These are phyloP conservation scores for Cryptocheilus praepositus DNA, from an alignment of 2,888 invertebrate species.

Conservation along the genomic window DNA sequence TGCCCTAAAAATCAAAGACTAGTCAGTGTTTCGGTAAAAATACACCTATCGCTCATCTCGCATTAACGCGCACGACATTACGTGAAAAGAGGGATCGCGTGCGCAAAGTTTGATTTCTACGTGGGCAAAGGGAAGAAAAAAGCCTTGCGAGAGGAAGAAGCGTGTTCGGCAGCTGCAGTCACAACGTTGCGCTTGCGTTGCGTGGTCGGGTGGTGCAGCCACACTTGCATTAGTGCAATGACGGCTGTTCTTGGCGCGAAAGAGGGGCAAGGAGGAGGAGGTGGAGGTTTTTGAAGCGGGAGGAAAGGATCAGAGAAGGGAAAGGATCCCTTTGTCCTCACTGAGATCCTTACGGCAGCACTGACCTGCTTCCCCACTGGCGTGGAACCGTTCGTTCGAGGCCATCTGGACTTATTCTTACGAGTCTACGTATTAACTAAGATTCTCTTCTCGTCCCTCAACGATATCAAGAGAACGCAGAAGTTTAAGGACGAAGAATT, in stretches of 20 bases:
- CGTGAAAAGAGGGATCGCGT: slow-evolving; percentile 13
- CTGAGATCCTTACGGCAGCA: slow-evolving; percentile 57
- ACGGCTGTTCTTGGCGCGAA: slow-evolving; percentile 35
- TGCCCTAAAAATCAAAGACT: too few species aligned
- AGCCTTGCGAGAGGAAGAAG: slow-evolving; percentile 16
- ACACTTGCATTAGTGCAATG: slow-evolving; percentile 52
- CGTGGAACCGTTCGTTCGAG: slow-evolving; percentile 41
- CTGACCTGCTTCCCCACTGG: slow-evolving; percentile 62
- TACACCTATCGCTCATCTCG: too few species aligned
- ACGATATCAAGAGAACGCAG: too few species aligned
- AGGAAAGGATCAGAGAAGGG: slow-evolving; percentile 47
- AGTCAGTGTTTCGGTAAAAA: too few species aligned
- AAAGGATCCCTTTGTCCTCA: slow-evolving; percentile 62
- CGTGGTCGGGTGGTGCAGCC: slow-evolving; percentile 31
- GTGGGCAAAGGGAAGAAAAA: neutral
- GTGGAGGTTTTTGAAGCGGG: slow-evolving; percentile 35
- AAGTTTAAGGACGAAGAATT: too few species aligned
- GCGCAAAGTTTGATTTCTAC: slow-evolving; percentile 1
- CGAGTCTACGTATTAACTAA: too few species aligned
- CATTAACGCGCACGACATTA: too few species aligned
- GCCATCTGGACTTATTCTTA: too few species aligned
- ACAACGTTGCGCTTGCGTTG: slow-evolving; percentile 39
- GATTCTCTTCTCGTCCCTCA: too few species aligned
- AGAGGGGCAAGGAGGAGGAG: slow-evolving; percentile 13
- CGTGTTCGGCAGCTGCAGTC: slow-evolving; percentile 49